Evolutionary conservation across 2,113 vertebrate species (phyloP).

Genomic region (Xenus cinereus): DNA sequence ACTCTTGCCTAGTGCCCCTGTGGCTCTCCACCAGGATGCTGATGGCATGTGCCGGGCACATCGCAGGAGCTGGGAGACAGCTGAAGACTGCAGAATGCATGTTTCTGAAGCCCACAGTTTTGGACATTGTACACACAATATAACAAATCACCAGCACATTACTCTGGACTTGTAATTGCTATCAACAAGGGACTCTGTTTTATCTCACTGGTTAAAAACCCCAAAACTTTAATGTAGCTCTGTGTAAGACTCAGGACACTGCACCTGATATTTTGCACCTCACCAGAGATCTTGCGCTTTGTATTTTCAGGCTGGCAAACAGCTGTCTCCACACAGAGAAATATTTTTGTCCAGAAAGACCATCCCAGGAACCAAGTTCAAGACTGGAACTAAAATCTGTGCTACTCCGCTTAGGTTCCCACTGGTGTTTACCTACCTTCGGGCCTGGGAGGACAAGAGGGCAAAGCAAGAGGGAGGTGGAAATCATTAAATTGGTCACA

Average conservation of each 20-base stretch:
- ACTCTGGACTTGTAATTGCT: not conserved
- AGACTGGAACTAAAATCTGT: not conserved
- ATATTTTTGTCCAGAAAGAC: not conserved
- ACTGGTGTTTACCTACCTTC: not conserved
- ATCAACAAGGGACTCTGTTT: not conserved
- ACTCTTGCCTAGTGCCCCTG: not conserved
- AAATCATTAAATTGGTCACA: constrained; percentile 21
- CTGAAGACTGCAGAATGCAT: not conserved
- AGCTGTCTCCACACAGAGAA: not conserved
- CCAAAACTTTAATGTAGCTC: not conserved
- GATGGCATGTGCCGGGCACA: not conserved
- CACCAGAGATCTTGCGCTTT: not conserved
- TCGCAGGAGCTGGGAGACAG: not conserved
- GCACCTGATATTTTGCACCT: not conserved
- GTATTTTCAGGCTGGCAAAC: not conserved
- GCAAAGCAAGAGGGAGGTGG: not conserved
- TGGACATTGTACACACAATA: not conserved
- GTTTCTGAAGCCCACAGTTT: not conserved
- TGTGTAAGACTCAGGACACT: not conserved
- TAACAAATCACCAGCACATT: not conserved
- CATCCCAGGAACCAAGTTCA: not conserved
- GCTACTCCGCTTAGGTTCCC: not conserved
- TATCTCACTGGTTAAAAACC: not conserved
- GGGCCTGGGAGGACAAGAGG: not conserved
- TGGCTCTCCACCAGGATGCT: not conserved